Evolutionary conservation across 1,140 invertebrate genomes (phyloP), one percentile per base, ranked within the genome.

Genomic region (Cardiocondyla obscurior): DNA sequence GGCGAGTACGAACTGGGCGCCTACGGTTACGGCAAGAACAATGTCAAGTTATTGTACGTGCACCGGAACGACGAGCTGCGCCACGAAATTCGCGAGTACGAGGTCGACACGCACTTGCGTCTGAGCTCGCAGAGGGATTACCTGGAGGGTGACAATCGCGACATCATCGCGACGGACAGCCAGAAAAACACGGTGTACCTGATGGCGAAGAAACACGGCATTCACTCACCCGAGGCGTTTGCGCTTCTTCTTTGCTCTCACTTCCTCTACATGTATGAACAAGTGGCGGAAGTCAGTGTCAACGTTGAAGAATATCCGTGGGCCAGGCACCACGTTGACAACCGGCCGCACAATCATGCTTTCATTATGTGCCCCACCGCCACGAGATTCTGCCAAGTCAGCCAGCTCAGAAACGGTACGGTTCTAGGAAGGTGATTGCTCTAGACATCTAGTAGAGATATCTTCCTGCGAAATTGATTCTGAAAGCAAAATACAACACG

Each of bases 181-280:
- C 65, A 69, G 19, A 69, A 69, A 46, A 69, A 69, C 44, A 69
- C 65, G 46, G 65, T 69, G 8, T 69, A 69, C 7, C 28, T 69
- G 28, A 33, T 69, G 46, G 65, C 65, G n/a, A 51, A 36, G 2
- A 69, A 69, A 2, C 28, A 69, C n/a, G 65, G 65, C 19, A 51
- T 69, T 12, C 46, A 22, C 12, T 69, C 65, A 6, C 65, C 65
- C 7, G 65, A 69, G 6, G 30, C 46, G 19, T 69, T 69, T 46
- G 65, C 65, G 3, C 65, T 69, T 36, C n/a, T 69, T 4, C 46
- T 69, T 8, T 69, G 65, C 46, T 69, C 65, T 14, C 65, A 69
- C n/a, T 69, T 69, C 28, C 65, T 69, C 65, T 69, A 69, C 6
- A 69, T 46, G 30, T 69, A 69, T 12, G 19, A 51, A 6, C 65